These are phyloP conservation scores for Rhinoderma darwinii DNA, from an alignment of 2,113 vertebrate species.

Conservation along the genomic window DNA sequence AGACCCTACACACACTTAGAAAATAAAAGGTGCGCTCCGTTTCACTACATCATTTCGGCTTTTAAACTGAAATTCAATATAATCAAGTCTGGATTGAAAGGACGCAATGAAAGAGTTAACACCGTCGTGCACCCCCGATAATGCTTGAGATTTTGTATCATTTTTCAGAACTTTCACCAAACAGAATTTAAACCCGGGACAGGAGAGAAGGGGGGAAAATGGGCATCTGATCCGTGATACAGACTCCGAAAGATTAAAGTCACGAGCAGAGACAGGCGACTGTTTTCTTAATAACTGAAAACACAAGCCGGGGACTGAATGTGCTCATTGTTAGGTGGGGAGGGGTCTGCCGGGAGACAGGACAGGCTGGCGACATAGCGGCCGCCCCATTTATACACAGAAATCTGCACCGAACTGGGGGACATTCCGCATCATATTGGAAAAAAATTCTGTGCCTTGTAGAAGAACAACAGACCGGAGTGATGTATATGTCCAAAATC, in stretches of 20 bases:
- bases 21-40: not conserved
- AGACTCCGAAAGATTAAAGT: constrained; percentile 84
- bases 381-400: constrained; percentile 73
- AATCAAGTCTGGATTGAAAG: not conserved
- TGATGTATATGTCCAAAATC: too few relatives aligned
- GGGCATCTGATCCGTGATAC: constrained; percentile 71
- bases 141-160: not conserved
- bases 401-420: constrained; percentile 64
- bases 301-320: constrained; percentile 81
- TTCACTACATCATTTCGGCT: not conserved
- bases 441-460: too few relatives aligned
- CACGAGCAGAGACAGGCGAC: constrained; percentile 81
- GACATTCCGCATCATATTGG: too few relatives aligned
- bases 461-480: too few relatives aligned
- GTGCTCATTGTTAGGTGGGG: constrained; percentile 78
- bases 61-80: not conserved
- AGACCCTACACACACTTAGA: not conserved
- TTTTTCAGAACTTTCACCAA: constrained; percentile 67
- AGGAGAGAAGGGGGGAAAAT: constrained; percentile 67
- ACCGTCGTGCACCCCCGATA: not conserved
- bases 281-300: constrained; percentile 85
- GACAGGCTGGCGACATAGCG: constrained; percentile 79
- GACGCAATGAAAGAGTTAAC: not conserved
- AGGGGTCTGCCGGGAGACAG: constrained; percentile 70
- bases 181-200: constrained; percentile 71